Evolutionary conservation across 2,888 invertebrate species (phyloP), one percentile per base, ranked within the genome.

Genomic region (Choristoneura rosaceana): DNA sequence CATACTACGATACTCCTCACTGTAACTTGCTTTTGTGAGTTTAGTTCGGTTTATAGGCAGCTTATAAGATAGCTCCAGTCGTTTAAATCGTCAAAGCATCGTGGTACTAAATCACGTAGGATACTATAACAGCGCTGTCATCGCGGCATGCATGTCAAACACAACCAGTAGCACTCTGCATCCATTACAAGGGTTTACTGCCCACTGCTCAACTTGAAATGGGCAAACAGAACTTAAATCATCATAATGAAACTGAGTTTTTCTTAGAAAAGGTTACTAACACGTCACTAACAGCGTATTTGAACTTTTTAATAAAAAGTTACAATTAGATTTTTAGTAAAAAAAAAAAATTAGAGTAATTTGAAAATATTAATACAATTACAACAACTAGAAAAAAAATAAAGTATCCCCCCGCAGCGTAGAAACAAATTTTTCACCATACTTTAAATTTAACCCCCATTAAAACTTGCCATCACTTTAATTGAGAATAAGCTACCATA

Each of bases 141-240:
- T 9, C 60, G 60, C 34, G 34, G 60, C 38, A 60, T 60, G 60
- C 38, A 60, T 60, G 60, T 60, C 60, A 60, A 60, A 60, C n/a
- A 38, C 38, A 2, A 2, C 3, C 60, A 60, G 60, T 60, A 12
- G 60, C 60, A 38, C 60, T 60, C n/a, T 60, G 60, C 60, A 60
- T 60, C 60, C 38, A 60, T 60, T 34, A 60, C 15, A 15, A 60
- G 38, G 7, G 9, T 60, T 38, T n/a, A 60, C 38, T 34, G n/a
- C 60, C 38, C 38, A 55, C 55, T n/a, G 52, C 52, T 25, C 25
- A 55, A 12, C 55, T 25, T 25, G 4, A 12, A 55, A 9, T 55
- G 25, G 10, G 55, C 25, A 55, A 55, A 55, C 10, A 25, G 12
- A 55, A 15, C 45, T 12, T 47, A 47, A n/a, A 47, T 47, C 25